Percentiles rank a stretch among this genome's conserved stretches.
Evolutionary conservation across 2,888 invertebrate genomes (phyloP).

Genomic region (Cactoblastis cactorum): DNA sequence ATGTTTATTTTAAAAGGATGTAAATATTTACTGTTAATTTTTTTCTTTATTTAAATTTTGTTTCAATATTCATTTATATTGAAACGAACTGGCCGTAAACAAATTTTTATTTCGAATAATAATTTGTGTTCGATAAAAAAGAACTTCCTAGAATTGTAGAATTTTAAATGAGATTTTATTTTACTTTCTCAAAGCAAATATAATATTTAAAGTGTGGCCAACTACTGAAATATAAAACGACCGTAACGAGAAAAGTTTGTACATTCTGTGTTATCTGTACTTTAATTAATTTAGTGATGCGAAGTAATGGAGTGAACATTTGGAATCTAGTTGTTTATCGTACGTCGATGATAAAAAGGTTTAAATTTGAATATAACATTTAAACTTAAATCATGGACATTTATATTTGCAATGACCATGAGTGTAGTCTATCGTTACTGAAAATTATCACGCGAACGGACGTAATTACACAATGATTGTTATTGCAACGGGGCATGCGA

Average conservation of each 20-base stretch:
- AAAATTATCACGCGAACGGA: constrained; percentile 2
- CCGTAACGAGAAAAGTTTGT: not conserved
- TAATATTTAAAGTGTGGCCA: constrained; percentile 23
- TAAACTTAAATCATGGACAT: not conserved
- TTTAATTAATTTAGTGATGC: constrained; percentile 8
- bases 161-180: no score
- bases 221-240: constrained; percentile 14
- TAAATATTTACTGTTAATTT: no score
- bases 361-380: no score
- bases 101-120: no score
- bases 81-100: no score
- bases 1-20: no score
- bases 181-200: constrained; percentile 24
- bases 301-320: constrained; percentile 15
- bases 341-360: no score
- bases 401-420: not conserved
- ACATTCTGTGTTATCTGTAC: constrained; percentile 1
- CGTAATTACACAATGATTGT: constrained; percentile 6
- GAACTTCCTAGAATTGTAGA: no score
- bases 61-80: no score
- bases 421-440: not conserved
- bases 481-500: not conserved
- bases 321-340: no score
- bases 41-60: no score
- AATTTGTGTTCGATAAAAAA: no score